Conservation (phyloP, 1,140 invertebrate species). For the Atta texana region DNA sequence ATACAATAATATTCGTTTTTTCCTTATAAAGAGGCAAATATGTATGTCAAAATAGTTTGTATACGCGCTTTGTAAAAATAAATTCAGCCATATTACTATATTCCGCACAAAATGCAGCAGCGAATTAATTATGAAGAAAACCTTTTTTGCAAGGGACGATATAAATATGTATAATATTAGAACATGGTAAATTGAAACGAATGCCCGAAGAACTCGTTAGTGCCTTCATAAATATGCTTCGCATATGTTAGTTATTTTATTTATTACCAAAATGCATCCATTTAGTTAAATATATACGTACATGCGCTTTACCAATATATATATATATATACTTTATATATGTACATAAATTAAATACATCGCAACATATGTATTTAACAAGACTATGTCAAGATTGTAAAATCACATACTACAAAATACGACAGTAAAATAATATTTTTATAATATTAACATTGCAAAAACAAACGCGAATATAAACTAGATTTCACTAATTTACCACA, state of each 20-base stretch:
- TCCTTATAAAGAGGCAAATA: neutral
- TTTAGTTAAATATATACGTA: constrained; percentile 33
- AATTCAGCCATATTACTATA: neutral
- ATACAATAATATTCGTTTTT: neutral
- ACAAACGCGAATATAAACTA: neutral
- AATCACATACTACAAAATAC: constrained; percentile 6
- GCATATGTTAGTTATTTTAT: constrained; percentile 33
- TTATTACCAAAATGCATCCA: constrained; percentile 18
- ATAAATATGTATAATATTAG: constrained; percentile 23
- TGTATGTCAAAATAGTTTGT: neutral
- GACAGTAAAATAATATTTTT: constrained; percentile 21
- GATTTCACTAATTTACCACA: neutral
- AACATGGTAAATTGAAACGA: constrained; percentile 24
- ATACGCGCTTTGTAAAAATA: neutral
- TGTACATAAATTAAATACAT: constrained; percentile 9
- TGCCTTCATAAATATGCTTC: constrained; percentile 19
- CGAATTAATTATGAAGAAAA: constrained; percentile 17
- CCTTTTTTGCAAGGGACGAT: neutral
- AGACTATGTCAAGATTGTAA: constrained; percentile 30
- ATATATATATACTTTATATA: constrained; percentile 19
- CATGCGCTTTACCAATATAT: neutral
- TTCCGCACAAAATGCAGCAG: neutral
- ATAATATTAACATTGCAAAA: neutral
- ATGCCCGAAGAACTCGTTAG: constrained; percentile 19
- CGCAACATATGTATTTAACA: constrained; percentile 19